Evolutionary conservation across 1,140 invertebrate genomes (phyloP).

Genomic region (Trachelipus rathkii): DNA sequence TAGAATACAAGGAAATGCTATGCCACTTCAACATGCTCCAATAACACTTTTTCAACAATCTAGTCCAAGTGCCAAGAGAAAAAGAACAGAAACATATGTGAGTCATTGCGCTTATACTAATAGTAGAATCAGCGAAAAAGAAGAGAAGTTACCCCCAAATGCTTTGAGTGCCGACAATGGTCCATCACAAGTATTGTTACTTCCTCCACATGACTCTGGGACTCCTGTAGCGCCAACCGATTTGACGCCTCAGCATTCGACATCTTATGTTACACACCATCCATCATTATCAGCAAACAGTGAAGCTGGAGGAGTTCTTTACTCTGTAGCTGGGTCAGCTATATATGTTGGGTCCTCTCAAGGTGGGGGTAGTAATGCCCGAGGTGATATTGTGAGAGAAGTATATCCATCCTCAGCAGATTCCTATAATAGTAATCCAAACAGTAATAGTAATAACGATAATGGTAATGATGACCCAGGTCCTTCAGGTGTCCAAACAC

Average conservation of each 20-base stretch:
- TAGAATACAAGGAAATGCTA: slow-evolving; percentile 32
- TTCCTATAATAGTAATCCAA: slow-evolving; percentile 31
- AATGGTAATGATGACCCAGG: slow-evolving; percentile 20
- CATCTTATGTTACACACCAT: slow-evolving; percentile 41
- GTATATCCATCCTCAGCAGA: slow-evolving; percentile 35
- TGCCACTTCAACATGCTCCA: slow-evolving; percentile 35
- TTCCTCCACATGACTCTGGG: slow-evolving; percentile 30
- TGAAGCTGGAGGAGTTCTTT: slow-evolving; percentile 36
- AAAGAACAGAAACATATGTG: slow-evolving; percentile 38
- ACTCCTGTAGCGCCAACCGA: slow-evolving; percentile 32
- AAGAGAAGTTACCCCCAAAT: slow-evolving; percentile 30
- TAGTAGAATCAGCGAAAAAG: slow-evolving; percentile 24
- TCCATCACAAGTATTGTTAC: slow-evolving; percentile 40
- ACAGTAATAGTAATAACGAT: not conserved
- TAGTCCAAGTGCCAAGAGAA: slow-evolving; percentile 44
- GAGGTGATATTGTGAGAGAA: slow-evolving; percentile 30
- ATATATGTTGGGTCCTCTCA: slow-evolving; percentile 34
- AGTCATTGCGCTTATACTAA: slow-evolving; percentile 11
- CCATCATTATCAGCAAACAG: slow-evolving; percentile 28
- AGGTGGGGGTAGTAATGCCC: slow-evolving; percentile 25
- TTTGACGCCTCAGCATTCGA: slow-evolving; percentile 32
- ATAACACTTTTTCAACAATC: slow-evolving; percentile 36
- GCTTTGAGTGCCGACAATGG: slow-evolving; percentile 29
- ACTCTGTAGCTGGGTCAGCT: slow-evolving; percentile 43
- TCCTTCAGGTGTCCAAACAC: slow-evolving; percentile 35